Evolutionary conservation across 92 coral and sea anemone genomes (phyloP), one percentile per base, ranked within the genome.

Genomic region (Epizoanthus illoricatus): DNA sequence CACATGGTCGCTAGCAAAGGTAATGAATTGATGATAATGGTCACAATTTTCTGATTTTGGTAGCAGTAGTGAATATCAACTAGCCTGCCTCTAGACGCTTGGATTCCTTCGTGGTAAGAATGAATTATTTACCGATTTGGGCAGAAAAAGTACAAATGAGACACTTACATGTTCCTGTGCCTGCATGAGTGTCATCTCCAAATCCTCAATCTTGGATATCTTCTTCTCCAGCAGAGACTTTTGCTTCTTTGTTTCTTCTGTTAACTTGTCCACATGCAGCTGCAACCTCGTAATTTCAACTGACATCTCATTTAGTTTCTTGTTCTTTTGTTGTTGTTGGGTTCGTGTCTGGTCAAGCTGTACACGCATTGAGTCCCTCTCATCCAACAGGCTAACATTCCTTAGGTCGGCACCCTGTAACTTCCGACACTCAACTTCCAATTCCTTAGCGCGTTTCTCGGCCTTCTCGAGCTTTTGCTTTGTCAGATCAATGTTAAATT

Each of bases 391-490:
- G 11, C 62, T 68, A 21, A 58, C 79, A 28, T 76, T 86, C 11
- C 86, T 74, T 18, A 87, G 28, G 47, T 89, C 95, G 2, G 95
- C 93, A 1, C 81, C 92, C 41, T 70, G 80, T n/a, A 92, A 72
- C 86, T 78, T 83, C 7, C 91, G 88, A 62, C 75, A 74, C 45
- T 90, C 93, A 39, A 23, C 65, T 81, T 90, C 91, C 40, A 87
- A 52, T 71, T 90, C 93, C 60, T 90, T 90, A 8, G 79, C 79
- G 15, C 90, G 85, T 52, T 75, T 23, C 28, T 91, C 94, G 0
- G 80, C 90, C 75, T 88, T 88, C 57, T 91, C 92, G n/a, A 87
- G 85, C 69, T 91, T 85, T 57, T 88, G 92, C 49, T 88, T 91
- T 23, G 92, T 86, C 10, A 91, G 83, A 20, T 89, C 94, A 49